Evolutionary conservation across 2,797 vertebrate species (phyloP), one percentile per base, ranked within the genome.

Genomic region (Enteromius fasciolatus): DNA sequence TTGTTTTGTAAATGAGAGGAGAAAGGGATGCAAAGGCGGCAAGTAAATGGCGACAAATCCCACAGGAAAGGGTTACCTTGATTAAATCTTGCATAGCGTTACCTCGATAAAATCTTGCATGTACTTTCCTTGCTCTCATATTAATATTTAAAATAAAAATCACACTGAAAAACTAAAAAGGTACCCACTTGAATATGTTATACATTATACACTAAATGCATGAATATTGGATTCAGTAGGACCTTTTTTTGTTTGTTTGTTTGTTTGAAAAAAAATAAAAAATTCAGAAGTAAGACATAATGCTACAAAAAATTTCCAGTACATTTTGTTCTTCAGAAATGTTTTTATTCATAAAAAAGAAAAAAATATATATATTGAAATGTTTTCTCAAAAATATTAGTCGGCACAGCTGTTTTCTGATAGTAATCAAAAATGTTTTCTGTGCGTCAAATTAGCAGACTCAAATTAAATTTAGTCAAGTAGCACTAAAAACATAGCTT

Each of bases 1-100:
- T 78, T 77, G 80, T 84, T 61, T 82, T 83, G 54, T 81, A 79
- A 85, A 85, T 23, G 52, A 77, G 73, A 66, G 57, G 41, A 76
- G 54, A 70, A 50, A 50, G 64, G 54, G 23, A 78, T 70, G 80
- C 64, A 39, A 15, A 39, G 46, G 36, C 3, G 7, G 11, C 28
- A 36, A 67, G 33, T 61, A 73, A 50, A 74, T 6, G 15, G 7
- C 44, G 46, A 12, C 48, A 85, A 85, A 82, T 81, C 25, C 12
- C 52, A 74, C 52, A 74, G 63, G 59, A 73, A 83, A 81, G 50
- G 66, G 7, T 69, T 68, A 48, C 61, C 68, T 82, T 54, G 83
- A 76, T 67, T 81, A 82, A 74, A 50, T 79, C 28, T 77, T 41
- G 69, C 54, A 72, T 72, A 33, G 41, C 54, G 7, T 69, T 68